Evolutionary conservation across 2,113 vertebrate genomes (phyloP).

Genomic region (Astur gentilis): DNA sequence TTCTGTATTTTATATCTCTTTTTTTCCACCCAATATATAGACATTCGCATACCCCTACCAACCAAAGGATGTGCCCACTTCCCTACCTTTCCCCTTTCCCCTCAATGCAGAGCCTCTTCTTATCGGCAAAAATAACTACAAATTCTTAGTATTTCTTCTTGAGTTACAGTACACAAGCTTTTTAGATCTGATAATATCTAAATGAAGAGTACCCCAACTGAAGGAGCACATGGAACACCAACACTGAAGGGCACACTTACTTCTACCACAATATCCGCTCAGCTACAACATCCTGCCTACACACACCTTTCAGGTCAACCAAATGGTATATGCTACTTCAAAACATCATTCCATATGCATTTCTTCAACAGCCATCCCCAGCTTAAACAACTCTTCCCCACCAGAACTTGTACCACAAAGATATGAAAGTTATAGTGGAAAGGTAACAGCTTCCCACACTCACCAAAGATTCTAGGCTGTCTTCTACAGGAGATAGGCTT

Average conservation of each 20-base stretch:
- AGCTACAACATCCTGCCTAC: background rate
- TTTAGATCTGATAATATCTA: background rate
- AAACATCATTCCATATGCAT: background rate
- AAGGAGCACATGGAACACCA: background rate
- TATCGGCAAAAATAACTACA: background rate
- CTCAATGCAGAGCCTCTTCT: background rate
- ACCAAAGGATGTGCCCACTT: background rate
- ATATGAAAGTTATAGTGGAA: background rate
- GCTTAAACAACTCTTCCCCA: background rate
- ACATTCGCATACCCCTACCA: background rate
- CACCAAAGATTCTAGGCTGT: background rate
- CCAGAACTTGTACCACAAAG: background rate
- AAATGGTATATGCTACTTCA: background rate
- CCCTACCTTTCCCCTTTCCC: background rate
- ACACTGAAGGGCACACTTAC: background rate
- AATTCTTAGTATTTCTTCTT: background rate
- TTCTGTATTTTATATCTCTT: background rate
- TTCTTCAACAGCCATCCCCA: background rate
- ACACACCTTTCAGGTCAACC: background rate
- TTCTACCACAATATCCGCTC: background rate
- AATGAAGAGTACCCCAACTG: background rate
- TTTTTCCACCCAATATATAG: background rate
- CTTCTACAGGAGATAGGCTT: background rate
- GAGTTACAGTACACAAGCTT: background rate
- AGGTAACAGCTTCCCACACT: background rate